Base-by-base conservation (phyloP, 2,888 invertebrate species). In the Dicyrtomina minuta region DNA sequence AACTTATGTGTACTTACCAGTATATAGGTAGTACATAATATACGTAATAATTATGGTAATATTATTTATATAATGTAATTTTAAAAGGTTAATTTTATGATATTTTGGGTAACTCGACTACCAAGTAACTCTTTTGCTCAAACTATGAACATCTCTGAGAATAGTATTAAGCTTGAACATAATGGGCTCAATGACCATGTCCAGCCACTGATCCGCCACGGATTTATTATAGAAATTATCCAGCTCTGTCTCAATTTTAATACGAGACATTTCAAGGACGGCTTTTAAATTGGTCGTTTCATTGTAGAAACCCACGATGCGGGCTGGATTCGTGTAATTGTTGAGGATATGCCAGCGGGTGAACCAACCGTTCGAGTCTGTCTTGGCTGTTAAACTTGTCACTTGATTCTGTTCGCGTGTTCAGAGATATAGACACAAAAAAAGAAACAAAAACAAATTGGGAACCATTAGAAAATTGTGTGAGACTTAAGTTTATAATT, bases 331-430 rank as follows among this genome's bases (percentile, higher is more conserved):
- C 73, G 88, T 87, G 79, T 88, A 90, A 79, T 88, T 88, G 77
- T 87, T 86, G n/a, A 86, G 82, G 5, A 88, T 83, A 80, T 89
- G 89, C 80, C 89, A 90, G 39, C 86, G 84, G 24, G 89, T 88
- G 84, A 90, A 84, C 90, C 90, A 90, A 39, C 88, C 83, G 68
- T 81, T 79, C 41, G 53, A 61, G 20, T 61, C 53, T 79, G 69
- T 59, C 76, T 77, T 8, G 74, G 77, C 6, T 1, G 46, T 33
- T 3, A 67, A 51, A 8, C 39, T 26, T 3, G 49, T 61, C 3
- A 65, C 41, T 43, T 70, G 68, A 17, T 59, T 64, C 70, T 72
- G 39, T n/a, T n/a, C n/a, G n/a, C n/a, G n/a, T n/a, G n/a, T n/a
- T n/a, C n/a, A n/a, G n/a, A n/a, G n/a, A n/a, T n/a, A n/a, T n/a